Evolutionary conservation across 2,797 vertebrate species (phyloP).

Genomic region (Jordanella pulchra): DNA sequence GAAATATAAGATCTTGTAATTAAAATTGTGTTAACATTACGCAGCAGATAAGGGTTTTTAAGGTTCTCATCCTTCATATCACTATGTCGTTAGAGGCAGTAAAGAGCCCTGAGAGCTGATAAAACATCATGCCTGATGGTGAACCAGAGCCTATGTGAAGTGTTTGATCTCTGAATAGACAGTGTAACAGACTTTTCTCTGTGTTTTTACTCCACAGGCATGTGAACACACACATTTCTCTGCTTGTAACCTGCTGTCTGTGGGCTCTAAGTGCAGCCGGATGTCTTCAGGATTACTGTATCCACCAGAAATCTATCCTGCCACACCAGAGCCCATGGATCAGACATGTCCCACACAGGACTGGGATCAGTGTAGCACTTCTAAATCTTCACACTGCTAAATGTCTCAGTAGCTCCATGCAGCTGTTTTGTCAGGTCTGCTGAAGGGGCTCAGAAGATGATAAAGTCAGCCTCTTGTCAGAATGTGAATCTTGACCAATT

Average conservation of each 20-base stretch:
- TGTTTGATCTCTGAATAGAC: conserved; percentile 66
- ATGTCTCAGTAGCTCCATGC: conserved; percentile 50
- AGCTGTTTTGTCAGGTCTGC: conserved; percentile 63
- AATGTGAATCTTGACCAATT: neutral
- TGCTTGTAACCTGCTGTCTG: conserved; percentile 46
- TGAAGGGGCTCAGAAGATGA: conserved; percentile 51
- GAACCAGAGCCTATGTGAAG: conserved; percentile 52
- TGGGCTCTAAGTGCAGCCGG: conserved; percentile 47
- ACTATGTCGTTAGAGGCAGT: conserved; percentile 30
- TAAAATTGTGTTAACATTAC: conserved; percentile 22
- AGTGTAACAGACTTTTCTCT: conserved; percentile 58
- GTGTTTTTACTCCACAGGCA: conserved; percentile 45
- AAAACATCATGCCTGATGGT: conserved; percentile 57
- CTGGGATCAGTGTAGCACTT: conserved; percentile 50
- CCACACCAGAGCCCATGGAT: conserved; percentile 64
- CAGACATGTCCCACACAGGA: conserved; percentile 64
- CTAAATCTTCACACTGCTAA: conserved; percentile 53
- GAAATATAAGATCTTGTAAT: conserved; percentile 15
- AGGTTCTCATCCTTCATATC: conserved; percentile 38
- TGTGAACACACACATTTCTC: conserved; percentile 43
- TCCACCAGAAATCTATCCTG: conserved; percentile 60
- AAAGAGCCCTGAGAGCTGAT: conserved; percentile 56
- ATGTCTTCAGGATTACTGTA: conserved; percentile 72
- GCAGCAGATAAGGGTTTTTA: conserved; percentile 23
- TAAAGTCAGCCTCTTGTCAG: conserved; percentile 34